A percentile compares a stretch with the other conserved stretches of the same genome.
These are phyloP conservation scores for Stigmatopora argus DNA, from an alignment of 2,113 vertebrate species.

Conservation along the genomic window DNA sequence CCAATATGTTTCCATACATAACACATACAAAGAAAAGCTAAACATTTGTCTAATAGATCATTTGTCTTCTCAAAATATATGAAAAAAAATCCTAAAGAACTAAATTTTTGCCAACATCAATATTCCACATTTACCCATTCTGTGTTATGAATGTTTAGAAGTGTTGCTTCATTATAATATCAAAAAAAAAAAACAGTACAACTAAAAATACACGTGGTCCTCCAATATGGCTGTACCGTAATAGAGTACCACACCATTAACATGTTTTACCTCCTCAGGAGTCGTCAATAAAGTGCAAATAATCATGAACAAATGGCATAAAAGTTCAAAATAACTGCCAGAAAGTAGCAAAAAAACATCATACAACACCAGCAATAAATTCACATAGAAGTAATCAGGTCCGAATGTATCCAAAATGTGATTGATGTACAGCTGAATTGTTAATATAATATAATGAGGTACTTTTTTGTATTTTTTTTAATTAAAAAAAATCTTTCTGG, in stretches of 20 bases:
- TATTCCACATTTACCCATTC: not conserved
- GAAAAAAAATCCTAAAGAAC: not conserved
- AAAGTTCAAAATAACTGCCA: conserved; percentile 7
- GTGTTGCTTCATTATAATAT: conserved; percentile 36
- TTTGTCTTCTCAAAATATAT: conserved; percentile 9
- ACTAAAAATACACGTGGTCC: conserved; percentile 11
- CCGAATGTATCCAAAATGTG: conserved; percentile 8
- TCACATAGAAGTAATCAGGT: conserved; percentile 1
- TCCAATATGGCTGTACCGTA: conserved; percentile 10
- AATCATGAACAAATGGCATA: conserved; percentile 29
- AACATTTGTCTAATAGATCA: conserved; percentile 6
- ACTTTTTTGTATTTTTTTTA: conserved; percentile 2
- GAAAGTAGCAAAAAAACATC: conserved; percentile 16
- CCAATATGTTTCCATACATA: conserved; percentile 20
- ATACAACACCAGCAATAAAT: conserved; percentile 38
- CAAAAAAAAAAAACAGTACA: conserved; percentile 13
- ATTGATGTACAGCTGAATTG: conserved; percentile 10
- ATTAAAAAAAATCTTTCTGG: not conserved
- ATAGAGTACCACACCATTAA: conserved; percentile 18
- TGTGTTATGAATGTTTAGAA: conserved; percentile 24
- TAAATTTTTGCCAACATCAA: not conserved
- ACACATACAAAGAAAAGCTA: conserved; percentile 20
- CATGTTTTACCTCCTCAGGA: conserved; percentile 7
- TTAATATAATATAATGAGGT: conserved; percentile 17
- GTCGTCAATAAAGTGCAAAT: conserved; percentile 61